phyloP scores from a whole-genome alignment of 1,140 invertebrate genomes.

The Sitophilus oryzae region DNA sequence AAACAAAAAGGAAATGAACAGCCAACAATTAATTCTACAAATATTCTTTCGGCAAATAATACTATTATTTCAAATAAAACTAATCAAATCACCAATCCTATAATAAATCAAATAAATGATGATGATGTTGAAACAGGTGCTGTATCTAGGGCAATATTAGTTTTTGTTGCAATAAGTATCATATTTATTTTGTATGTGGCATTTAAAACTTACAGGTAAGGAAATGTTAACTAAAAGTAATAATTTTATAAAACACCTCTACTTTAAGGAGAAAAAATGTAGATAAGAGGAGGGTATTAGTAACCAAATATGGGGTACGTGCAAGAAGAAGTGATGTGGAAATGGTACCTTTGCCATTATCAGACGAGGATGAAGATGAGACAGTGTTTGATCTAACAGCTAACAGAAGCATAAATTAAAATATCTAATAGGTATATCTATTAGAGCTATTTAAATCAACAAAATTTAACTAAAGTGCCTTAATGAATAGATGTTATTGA shows the following conservation, averaged over 20 bases:
- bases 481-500: no score
- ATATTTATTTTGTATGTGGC: conserved; percentile 48
- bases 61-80: no score
- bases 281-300: conserved; percentile 43
- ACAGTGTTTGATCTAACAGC: conserved; percentile 48
- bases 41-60: no score
- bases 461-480: no score
- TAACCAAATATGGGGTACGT: conserved; percentile 52
- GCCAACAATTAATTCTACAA: no score
- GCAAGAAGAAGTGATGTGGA: conserved; percentile 52
- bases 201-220: conserved; percentile 48
- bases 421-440: background rate
- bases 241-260: background rate
- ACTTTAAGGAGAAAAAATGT: conserved; percentile 38
- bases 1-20: no score
- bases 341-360: conserved; percentile 53
- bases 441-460: no score
- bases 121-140: conserved; percentile 39
- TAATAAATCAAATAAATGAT: conserved; percentile 10
- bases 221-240: conserved; percentile 14
- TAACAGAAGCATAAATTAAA: conserved; percentile 15
- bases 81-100: no score
- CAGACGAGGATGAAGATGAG: conserved; percentile 55
- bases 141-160: conserved; percentile 47
- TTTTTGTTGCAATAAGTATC: conserved; percentile 47